Conservation (phyloP, 2,113 vertebrate species). For the Pachyramphus minor region DNA sequence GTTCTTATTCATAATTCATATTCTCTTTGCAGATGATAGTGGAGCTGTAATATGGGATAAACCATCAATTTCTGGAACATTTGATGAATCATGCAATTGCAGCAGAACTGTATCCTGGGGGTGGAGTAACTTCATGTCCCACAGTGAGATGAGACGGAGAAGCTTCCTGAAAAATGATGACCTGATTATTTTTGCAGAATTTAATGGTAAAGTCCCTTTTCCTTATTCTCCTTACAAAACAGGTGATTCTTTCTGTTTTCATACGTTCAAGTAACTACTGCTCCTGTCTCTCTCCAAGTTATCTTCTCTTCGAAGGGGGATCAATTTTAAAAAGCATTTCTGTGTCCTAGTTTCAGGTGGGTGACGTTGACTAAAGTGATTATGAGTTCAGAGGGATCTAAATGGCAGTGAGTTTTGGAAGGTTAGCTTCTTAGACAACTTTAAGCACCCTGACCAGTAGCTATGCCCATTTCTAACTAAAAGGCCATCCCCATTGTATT, state of each 20-base stretch:
- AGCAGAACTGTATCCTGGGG: slow-evolving; percentile 58
- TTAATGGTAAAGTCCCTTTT: slow-evolving; percentile 73
- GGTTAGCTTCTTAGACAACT: neutral
- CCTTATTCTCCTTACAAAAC: neutral
- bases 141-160: slow-evolving; percentile 72
- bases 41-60: slow-evolving; percentile 73
- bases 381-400: neutral
- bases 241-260: neutral
- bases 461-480: neutral
- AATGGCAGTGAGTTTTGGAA: neutral
- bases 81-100: slow-evolving; percentile 70
- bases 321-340: neutral
- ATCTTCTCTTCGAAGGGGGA: neutral
- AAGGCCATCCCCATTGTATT: neutral
- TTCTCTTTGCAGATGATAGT: slow-evolving; percentile 43
- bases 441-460: neutral
- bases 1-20: neutral
- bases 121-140: slow-evolving; percentile 81
- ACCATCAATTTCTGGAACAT: slow-evolving; percentile 71
- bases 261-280: neutral
- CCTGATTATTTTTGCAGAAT: slow-evolving; percentile 84
- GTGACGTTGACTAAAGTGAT: neutral
- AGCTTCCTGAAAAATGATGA: slow-evolving; percentile 86
- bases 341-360: neutral
- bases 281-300: neutral